These are phyloP conservation scores for Microchirus variegatus DNA, from an alignment of 2,797 vertebrate species.

Conservation along the genomic window DNA sequence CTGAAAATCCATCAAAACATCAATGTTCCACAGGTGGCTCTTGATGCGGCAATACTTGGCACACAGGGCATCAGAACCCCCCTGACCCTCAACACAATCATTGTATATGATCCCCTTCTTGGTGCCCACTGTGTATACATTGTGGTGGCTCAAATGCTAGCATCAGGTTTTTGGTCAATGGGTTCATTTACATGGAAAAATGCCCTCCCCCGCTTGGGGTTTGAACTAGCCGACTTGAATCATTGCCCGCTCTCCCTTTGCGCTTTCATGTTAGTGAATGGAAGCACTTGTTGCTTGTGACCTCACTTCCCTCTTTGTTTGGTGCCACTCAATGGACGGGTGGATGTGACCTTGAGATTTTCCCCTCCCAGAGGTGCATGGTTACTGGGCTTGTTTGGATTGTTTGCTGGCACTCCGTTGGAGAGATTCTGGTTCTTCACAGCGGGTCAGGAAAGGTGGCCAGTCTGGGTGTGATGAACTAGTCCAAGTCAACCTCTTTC, in stretches of 20 bases:
- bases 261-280: conserved; percentile 81
- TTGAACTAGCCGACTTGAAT: conserved; percentile 79
- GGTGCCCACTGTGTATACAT: conserved; percentile 73
- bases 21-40: conserved; percentile 39
- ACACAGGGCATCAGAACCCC: conserved; percentile 63
- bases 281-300: conserved; percentile 78
- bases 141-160: conserved; percentile 66
- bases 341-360: conserved; percentile 69
- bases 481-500: conserved; percentile 63
- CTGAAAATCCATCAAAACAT: conserved; percentile 45
- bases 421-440: conserved; percentile 39
- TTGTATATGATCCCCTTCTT: conserved; percentile 67
- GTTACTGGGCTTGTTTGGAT: conserved; percentile 34
- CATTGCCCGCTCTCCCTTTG: conserved; percentile 69
- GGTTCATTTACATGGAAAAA: conserved; percentile 80
- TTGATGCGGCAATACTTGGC: conserved; percentile 64
- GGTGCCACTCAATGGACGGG: conserved; percentile 71
- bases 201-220: conserved; percentile 68
- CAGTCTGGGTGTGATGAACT: conserved; percentile 51
- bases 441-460: conserved; percentile 59
- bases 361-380: conserved; percentile 45
- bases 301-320: conserved; percentile 80
- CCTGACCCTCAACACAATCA: conserved; percentile 69
- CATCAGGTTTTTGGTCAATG: conserved; percentile 72
- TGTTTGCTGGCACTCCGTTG: conserved; percentile 38